phyloP scores from a whole-genome alignment of 1,140 invertebrate genomes.

The Aphelenchoides fujianensis region DNA sequence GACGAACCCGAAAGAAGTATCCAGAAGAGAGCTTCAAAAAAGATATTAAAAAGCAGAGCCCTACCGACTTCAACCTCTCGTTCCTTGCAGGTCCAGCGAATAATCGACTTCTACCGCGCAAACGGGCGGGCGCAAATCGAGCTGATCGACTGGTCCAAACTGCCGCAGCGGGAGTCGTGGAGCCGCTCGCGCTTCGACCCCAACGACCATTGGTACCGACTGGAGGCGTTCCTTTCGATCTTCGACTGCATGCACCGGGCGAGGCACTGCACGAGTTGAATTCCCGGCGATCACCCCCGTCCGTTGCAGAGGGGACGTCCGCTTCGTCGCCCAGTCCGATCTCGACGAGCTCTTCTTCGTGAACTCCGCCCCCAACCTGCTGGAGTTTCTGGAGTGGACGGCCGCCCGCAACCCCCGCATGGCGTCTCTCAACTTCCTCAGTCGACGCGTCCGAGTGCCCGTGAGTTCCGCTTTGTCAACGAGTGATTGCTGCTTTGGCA shows the following conservation, averaged over 20 bases:
- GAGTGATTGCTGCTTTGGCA: not conserved
- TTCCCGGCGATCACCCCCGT: too few relatives aligned
- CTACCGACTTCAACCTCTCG: too few relatives aligned
- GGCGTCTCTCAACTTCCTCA: slow-evolving; percentile 28
- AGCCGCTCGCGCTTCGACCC: slow-evolving; percentile 3
- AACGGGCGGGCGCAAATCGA: slow-evolving; percentile 10
- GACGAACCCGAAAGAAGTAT: too few relatives aligned
- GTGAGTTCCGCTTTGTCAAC: too few relatives aligned
- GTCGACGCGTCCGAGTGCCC: slow-evolving; percentile 20
- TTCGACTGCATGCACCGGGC: slow-evolving; percentile 33
- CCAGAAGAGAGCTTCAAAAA: too few relatives aligned
- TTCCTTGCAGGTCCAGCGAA: not conserved
- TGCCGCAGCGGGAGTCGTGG: not conserved
- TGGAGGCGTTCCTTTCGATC: slow-evolving; percentile 29
- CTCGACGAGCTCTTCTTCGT: slow-evolving; percentile 30
- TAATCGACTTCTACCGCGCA: slow-evolving; percentile 5
- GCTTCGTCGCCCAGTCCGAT: slow-evolving; percentile 29
- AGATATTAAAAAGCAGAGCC: too few relatives aligned
- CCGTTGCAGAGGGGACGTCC: not conserved
- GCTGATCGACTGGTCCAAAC: slow-evolving; percentile 25
- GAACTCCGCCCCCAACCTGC: not conserved
- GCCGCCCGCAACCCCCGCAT: slow-evolving; percentile 11
- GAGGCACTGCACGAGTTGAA: slow-evolving; percentile 6
- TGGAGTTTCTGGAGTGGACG: slow-evolving; percentile 22
- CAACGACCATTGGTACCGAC: slow-evolving; percentile 31